phyloP scores from a whole-genome alignment of 2,113 vertebrate genomes.

The Regulus satrapa region DNA sequence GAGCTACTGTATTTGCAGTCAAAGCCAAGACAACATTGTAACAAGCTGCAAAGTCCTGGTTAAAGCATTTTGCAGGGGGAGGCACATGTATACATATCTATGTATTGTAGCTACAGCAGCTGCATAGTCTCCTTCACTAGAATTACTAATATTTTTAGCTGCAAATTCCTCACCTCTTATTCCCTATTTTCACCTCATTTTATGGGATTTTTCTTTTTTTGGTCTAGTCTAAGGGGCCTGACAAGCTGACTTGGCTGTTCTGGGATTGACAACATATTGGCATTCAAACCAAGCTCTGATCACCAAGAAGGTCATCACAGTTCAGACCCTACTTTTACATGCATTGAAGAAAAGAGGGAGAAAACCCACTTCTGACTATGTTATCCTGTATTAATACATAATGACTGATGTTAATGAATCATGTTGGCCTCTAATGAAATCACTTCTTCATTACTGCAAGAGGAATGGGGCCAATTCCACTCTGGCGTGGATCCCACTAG shows the following conservation, averaged over 20 bases:
- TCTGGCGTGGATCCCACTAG: neutral
- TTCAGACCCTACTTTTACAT: neutral
- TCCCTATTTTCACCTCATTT: neutral
- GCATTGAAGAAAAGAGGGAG: neutral
- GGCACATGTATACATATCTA: accelerated
- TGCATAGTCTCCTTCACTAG: accelerated
- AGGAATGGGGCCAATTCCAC: neutral
- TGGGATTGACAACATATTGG: neutral
- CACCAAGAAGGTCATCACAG: neutral
- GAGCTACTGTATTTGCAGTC: neutral
- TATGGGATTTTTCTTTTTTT: neutral
- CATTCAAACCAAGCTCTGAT: neutral
- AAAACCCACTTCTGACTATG: neutral
- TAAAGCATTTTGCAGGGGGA: neutral
- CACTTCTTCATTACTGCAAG: neutral
- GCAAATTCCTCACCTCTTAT: neutral
- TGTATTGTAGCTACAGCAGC: neutral
- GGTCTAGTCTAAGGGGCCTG: neutral
- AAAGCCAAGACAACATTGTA: neutral
- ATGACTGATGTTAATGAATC: neutral
- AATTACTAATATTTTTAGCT: neutral
- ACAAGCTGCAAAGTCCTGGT: neutral
- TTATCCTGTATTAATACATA: neutral
- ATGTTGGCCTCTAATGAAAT: neutral
- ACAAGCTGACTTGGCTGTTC: neutral